Percentiles rank a stretch among this genome's conserved stretches.
Conservation (phyloP, 2,888 invertebrate genomes). For the Synergus laeviventris region DNA sequence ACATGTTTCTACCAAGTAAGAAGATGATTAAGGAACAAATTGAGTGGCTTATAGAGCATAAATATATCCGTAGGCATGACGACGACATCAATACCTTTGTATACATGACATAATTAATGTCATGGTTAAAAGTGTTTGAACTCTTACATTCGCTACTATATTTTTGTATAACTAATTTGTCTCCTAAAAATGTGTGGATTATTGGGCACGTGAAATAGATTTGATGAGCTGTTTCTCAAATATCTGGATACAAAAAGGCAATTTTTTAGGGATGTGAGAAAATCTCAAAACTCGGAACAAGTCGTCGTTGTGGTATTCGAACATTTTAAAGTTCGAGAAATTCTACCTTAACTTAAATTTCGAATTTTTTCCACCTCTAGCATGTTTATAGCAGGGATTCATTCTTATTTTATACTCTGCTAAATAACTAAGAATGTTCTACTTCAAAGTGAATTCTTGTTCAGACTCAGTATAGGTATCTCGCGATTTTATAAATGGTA, state of each 20-base stretch:
- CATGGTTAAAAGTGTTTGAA: constrained; percentile 52
- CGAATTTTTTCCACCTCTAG: too few relatives aligned
- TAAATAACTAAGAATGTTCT: neutral
- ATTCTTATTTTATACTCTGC: neutral
- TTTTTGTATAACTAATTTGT: constrained; percentile 68
- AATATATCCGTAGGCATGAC: constrained; percentile 97
- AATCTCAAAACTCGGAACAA: too few relatives aligned
- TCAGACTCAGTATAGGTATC: neutral
- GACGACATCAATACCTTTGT: constrained; percentile 98
- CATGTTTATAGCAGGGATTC: neutral
- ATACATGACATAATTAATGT: constrained; percentile 90
- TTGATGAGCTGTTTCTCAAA: constrained; percentile 1
- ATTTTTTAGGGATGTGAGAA: neutral
- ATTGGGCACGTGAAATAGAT: constrained; percentile 26
- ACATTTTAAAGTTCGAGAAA: too few relatives aligned
- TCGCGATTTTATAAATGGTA: neutral
- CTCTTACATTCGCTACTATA: constrained; percentile 66
- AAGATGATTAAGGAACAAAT: constrained; percentile 99
- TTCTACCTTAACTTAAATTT: too few relatives aligned
- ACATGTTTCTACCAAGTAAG: constrained; percentile 99
- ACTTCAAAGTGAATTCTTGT: neutral
- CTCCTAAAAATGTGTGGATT: constrained; percentile 42
- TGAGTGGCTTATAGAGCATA: constrained; percentile 99
- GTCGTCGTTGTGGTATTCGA: too few relatives aligned
- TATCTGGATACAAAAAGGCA: neutral